Percentiles rank a stretch among this genome's conserved stretches.
Evolutionary conservation across 2,113 vertebrate genomes (phyloP).

Genomic region (Neogale vison): DNA sequence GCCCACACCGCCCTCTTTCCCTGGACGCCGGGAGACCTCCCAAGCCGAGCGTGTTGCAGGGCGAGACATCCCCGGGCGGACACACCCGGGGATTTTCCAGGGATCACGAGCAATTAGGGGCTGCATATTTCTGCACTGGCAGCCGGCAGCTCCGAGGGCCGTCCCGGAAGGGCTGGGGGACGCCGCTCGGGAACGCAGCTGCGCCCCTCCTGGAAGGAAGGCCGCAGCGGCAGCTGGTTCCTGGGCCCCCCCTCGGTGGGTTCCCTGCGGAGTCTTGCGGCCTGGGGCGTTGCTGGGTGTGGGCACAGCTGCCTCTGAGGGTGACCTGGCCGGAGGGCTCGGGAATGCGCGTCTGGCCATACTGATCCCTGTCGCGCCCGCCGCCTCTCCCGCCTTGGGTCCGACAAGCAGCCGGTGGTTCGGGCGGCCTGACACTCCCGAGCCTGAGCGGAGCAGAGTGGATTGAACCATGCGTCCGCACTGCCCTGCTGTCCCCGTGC

Average conservation of each 20-base stretch:
- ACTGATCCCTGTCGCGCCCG: background rate
- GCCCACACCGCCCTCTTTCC: background rate
- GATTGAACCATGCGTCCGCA: accelerated
- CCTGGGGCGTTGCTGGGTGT: constrained; percentile 48
- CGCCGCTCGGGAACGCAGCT: constrained; percentile 82
- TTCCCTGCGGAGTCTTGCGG: constrained; percentile 43
- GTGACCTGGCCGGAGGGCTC: background rate
- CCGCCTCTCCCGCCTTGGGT: too few species aligned
- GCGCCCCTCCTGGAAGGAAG: constrained; percentile 81
- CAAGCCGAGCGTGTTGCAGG: background rate
- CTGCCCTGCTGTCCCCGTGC: accelerated
- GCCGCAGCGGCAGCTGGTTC: constrained; percentile 87
- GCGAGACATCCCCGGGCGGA: background rate
- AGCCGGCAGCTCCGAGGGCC: background rate
- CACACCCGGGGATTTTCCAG: constrained; percentile 25
- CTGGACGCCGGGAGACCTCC: background rate
- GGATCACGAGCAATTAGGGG: background rate
- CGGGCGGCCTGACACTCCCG: accelerated
- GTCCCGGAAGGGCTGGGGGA: constrained; percentile 20
- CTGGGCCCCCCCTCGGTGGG: constrained; percentile 76
- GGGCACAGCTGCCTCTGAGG: constrained; percentile 22
- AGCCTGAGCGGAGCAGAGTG: background rate
- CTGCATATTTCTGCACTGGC: background rate
- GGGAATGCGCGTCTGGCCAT: background rate
- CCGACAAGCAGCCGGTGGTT: too few species aligned